A percentile compares a stretch with the other conserved stretches of the same genome.
These are phyloP conservation scores for Phthorimaea operculella DNA, from an alignment of 1,140 invertebrate genomes.

Conservation along the genomic window DNA sequence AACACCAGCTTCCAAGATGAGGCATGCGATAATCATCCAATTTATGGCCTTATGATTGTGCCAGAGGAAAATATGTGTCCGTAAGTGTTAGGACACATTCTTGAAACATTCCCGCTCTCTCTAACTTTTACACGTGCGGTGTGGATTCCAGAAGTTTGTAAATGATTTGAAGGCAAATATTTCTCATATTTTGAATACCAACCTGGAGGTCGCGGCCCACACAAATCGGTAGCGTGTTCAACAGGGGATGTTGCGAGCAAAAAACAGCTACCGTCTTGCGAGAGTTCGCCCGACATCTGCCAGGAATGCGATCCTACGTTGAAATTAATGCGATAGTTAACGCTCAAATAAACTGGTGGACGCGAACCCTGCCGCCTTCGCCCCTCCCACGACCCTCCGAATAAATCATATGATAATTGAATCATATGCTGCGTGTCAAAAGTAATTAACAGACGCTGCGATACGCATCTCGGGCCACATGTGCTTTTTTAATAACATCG, in stretches of 20 bases:
- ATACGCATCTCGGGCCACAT: slow-evolving; percentile 62
- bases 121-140: not conserved
- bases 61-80: not conserved
- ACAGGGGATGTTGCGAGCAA: slow-evolving; percentile 21
- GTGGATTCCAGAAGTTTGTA: not conserved
- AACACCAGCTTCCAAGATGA: slow-evolving; percentile 33
- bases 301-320: slow-evolving; percentile 39
- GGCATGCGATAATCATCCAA: slow-evolving; percentile 35
- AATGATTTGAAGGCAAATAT: slow-evolving; percentile 9
- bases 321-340: slow-evolving; percentile 58
- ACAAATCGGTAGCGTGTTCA: slow-evolving; percentile 48
- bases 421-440: slow-evolving; percentile 67
- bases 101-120: no score
- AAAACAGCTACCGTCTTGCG: slow-evolving; percentile 44
- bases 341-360: slow-evolving; percentile 50
- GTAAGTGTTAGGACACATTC: no score
- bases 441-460: slow-evolving; percentile 64
- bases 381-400: slow-evolving; percentile 41
- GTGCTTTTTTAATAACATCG: slow-evolving; percentile 64
- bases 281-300: slow-evolving; percentile 58
- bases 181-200: slow-evolving; percentile 15
- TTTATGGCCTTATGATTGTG: slow-evolving; percentile 30
- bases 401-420: slow-evolving; percentile 68
- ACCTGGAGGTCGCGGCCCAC: slow-evolving; percentile 26
- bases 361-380: slow-evolving; percentile 23